Conservation (phyloP, 2,797 vertebrate genomes). For the Lepilemur septentrionalis region DNA sequence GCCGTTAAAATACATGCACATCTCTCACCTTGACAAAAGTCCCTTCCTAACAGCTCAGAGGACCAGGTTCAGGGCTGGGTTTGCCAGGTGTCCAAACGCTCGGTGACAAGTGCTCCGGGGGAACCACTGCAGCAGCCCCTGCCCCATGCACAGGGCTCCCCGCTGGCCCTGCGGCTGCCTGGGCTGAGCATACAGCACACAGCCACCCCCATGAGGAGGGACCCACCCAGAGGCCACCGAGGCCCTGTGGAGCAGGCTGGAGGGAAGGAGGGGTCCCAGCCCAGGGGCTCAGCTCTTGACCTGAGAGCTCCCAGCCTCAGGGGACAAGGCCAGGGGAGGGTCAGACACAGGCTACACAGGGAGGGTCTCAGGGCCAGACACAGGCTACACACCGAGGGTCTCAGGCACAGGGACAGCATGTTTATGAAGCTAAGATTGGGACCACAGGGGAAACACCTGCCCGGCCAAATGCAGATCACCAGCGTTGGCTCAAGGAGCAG, state of each 20-base stretch:
- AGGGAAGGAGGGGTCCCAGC: neutral
- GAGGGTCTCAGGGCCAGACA: accelerated
- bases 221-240: accelerated
- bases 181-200: accelerated
- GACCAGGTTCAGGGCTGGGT: neutral
- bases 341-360: neutral
- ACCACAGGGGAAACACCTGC: neutral
- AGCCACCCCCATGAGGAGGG: neutral
- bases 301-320: accelerated
- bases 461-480: accelerated
- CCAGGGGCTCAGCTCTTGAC: accelerated
- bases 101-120: too few species aligned
- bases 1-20: accelerated
- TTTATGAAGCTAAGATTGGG: neutral
- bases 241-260: neutral
- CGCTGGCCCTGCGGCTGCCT: accelerated
- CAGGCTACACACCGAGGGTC: accelerated
- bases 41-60: neutral
- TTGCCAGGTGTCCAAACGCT: neutral
- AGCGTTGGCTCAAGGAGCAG: too few species aligned
- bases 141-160: neutral
- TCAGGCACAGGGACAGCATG: accelerated
- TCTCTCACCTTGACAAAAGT: neutral
- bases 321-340: neutral
- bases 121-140: too few species aligned